Evolutionary conservation across 2,888 invertebrate species (phyloP), one percentile per base, ranked within the genome.

Genomic region (Synergus umbraculus): DNA sequence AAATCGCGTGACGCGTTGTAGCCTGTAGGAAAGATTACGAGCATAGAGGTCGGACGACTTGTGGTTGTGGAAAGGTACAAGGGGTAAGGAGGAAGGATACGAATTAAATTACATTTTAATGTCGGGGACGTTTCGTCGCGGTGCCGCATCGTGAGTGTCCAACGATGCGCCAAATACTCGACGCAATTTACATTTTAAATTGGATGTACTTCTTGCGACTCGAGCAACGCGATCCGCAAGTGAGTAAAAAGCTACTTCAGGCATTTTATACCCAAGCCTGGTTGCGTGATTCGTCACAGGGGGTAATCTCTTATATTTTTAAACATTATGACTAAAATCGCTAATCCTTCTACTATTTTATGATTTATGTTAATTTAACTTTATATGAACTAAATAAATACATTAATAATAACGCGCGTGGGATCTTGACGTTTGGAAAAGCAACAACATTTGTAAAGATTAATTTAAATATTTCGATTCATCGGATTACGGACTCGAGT

Each of bases 91-190:
- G 84, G 81, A 82, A 80, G 82, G 83, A 83, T 83, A 85, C 80
- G 89, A 90, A 91, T 91, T 88, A 91, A 91, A 91, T 91, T 90
- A 91, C 90, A 87, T 89, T 91, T 91, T 91, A 91, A 91, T 91
- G 91, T 91, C 89, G 90, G 88, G 88, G 89, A 87, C 87, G 89
- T 91, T 90, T 90, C 87, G 85, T 80, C 84, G 85, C 82, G 82
- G 63, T 44, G 13, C 77, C 76, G 83, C 80, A 80, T 78, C 81
- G 80, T 84, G 83, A 77, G 82, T 82, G 84, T 77, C 83, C 83
- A 82, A 84, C 89, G 88, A 89, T 88, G 88, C 86, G 89, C 88
- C 88, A 87, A 89, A 90, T 88, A 89, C 88, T 89, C 88, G 84
- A 83, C 85, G 88, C 88, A 88, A 91, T 91, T 90, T 91, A 87